These are phyloP conservation scores for Drosophila hawaiiensis DNA, from an alignment of 2,888 invertebrate species.

Conservation along the genomic window DNA sequence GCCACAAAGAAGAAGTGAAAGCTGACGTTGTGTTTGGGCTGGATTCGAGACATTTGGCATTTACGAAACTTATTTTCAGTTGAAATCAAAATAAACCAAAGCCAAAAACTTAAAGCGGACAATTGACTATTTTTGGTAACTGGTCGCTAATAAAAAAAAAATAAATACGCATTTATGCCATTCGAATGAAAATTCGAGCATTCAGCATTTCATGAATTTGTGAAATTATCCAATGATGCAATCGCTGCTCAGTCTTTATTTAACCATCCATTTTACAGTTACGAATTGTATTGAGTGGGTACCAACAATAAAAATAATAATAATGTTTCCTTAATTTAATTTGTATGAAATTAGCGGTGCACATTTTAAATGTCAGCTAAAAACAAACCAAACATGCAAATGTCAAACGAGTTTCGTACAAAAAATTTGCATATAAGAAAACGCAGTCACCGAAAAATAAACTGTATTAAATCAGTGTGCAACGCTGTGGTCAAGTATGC, in stretches of 20 bases:
- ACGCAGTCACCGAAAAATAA: constrained; percentile 50
- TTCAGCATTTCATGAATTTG: constrained; percentile 69
- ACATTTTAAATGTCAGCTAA: constrained; percentile 66
- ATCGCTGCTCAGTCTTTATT: constrained; percentile 29
- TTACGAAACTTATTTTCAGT: constrained; percentile 62
- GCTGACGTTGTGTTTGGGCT: constrained; percentile 41
- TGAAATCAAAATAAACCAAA: constrained; percentile 64
- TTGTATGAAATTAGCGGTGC: constrained; percentile 41
- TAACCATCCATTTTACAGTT: constrained; percentile 17
- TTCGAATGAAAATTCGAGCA: constrained; percentile 27
- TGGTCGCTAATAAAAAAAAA: constrained; percentile 72
- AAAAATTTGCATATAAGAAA: constrained; percentile 52
- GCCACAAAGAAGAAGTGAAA: constrained; percentile 59
- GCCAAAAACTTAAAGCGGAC: constrained; percentile 37
- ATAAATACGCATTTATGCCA: constrained; percentile 38
- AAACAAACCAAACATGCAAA: constrained; percentile 35
- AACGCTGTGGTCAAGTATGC: constrained; percentile 24
- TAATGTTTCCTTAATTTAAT: constrained; percentile 5
- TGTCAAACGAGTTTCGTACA: constrained; percentile 61
- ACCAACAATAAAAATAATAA: constrained; percentile 6
- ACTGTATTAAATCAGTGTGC: constrained; percentile 53
- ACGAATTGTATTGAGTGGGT: constrained; percentile 36
- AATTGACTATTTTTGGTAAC: constrained; percentile 76
- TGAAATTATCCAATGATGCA: constrained; percentile 74
- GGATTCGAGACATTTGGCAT: constrained; percentile 51